Percentiles rank a stretch among this genome's conserved stretches.
phyloP scores from a whole-genome alignment of 1,140 invertebrate species.

The Bathynomus jamesi region DNA sequence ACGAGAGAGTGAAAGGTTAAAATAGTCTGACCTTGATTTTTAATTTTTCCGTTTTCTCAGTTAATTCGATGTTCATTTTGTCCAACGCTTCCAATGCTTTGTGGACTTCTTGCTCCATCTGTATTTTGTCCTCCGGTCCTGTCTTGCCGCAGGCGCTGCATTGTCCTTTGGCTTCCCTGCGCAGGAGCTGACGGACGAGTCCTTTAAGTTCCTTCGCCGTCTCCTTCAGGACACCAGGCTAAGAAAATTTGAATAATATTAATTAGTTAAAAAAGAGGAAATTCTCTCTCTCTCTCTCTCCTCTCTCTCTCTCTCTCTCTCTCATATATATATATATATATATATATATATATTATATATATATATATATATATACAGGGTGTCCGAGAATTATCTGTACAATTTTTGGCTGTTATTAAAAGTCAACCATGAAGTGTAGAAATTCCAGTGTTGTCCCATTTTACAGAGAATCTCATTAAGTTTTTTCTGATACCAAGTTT shows the following conservation, averaged over 20 bases:
- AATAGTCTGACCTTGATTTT: conserved; percentile 25
- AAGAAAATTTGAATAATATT: conserved; percentile 1
- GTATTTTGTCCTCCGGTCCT: conserved; percentile 48
- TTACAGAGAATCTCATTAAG: no score
- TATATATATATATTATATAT: conserved; percentile 4
- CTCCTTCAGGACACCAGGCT: conserved; percentile 46
- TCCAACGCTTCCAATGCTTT: conserved; percentile 54
- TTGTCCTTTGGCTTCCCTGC: conserved; percentile 49
- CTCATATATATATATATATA: neutral
- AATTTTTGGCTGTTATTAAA: no score
- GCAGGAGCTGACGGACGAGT: conserved; percentile 42
- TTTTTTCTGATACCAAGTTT: no score
- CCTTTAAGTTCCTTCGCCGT: conserved; percentile 45
- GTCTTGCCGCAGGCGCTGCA: conserved; percentile 57
- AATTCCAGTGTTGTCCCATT: no score
- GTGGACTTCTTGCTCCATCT: conserved; percentile 51
- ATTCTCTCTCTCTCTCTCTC: no score
- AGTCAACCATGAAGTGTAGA: no score
- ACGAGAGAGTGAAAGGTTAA: neutral
- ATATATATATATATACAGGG: neutral
- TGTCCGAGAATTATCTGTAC: no score
- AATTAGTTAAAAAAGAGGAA: no score
- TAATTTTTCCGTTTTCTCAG: conserved; percentile 40
- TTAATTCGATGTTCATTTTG: conserved; percentile 59
- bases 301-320: no score